Evolutionary conservation across 64 coral and sea anemone species (phyloP).

Genomic region (Actinia tenebrosa): DNA sequence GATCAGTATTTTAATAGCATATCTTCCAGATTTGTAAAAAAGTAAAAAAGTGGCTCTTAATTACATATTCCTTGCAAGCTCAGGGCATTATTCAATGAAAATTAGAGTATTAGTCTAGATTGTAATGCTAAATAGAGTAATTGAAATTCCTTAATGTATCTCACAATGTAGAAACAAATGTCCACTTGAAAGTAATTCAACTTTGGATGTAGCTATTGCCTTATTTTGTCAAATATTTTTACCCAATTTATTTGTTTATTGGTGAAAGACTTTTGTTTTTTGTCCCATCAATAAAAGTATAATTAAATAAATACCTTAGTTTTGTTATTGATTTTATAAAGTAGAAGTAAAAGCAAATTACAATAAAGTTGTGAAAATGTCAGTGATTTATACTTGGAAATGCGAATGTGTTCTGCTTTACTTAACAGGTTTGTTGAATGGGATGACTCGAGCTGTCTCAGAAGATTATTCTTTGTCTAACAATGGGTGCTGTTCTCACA

Average conservation of each 20-base stretch:
- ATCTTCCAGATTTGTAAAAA: slow-evolving; percentile 31
- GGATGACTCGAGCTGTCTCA: no score
- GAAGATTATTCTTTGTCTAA: no score
- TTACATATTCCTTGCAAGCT: slow-evolving; percentile 1
- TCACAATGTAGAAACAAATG: neutral
- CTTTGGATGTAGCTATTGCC: slow-evolving; percentile 3
- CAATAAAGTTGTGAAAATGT: neutral
- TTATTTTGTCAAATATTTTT: slow-evolving; percentile 12
- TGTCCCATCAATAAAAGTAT: slow-evolving; percentile 14
- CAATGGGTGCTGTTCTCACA: no score
- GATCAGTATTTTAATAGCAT: slow-evolving; percentile 27
- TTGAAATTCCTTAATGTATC: neutral
- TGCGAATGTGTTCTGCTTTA: no score
- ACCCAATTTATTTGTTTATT: slow-evolving; percentile 10
- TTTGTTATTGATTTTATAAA: slow-evolving; percentile 12
- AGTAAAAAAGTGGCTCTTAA: slow-evolving; percentile 9
- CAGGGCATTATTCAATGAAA: slow-evolving; percentile 2
- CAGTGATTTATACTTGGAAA: no score
- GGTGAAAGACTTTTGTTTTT: slow-evolving; percentile 17
- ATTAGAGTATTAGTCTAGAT: neutral
- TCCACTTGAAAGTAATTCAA: neutral
- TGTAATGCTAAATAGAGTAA: neutral
- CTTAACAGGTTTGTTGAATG: no score
- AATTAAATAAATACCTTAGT: slow-evolving; percentile 7
- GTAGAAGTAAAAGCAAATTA: neutral